Conservation (phyloP, 2,888 invertebrate genomes). For the Ferdinandea cuprea region DNA sequence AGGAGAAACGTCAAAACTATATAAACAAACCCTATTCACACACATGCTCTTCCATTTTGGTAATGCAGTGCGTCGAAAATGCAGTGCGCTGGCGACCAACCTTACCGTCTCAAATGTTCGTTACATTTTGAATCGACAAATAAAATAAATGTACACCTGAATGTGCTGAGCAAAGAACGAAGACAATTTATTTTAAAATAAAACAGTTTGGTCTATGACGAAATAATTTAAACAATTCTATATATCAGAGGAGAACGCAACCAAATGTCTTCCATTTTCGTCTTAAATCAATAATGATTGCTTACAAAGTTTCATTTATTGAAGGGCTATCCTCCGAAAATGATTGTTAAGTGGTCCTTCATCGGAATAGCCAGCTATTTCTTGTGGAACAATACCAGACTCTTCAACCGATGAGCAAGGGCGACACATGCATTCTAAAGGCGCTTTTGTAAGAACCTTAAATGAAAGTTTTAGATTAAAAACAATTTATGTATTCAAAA, state of each 20-base stretch:
- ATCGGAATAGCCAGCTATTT: conserved; percentile 93
- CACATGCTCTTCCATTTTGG: neutral
- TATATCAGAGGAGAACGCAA: conserved; percentile 12
- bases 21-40: neutral
- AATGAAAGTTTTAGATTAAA: conserved; percentile 75
- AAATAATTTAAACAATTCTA: neutral
- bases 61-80: neutral
- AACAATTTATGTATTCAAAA: conserved; percentile 1
- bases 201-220: neutral
- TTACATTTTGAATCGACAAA: conserved; percentile 9
- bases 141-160: neutral
- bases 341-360: conserved; percentile 92
- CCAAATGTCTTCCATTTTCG: neutral
- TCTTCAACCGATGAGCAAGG: conserved; percentile 95
- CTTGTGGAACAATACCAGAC: conserved; percentile 93
- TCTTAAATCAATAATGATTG: neutral
- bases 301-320: conserved; percentile 79
- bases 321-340: conserved; percentile 88
- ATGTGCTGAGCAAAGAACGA: too few species aligned
- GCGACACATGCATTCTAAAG: conserved; percentile 96
- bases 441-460: conserved; percentile 95
- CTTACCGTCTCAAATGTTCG: neutral
- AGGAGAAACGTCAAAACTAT: conserved; percentile 20
- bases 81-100: neutral
- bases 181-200: conserved; percentile 25